Evolutionary conservation across 1,140 invertebrate species (phyloP).

Genomic region (Diachasma alloeum): DNA sequence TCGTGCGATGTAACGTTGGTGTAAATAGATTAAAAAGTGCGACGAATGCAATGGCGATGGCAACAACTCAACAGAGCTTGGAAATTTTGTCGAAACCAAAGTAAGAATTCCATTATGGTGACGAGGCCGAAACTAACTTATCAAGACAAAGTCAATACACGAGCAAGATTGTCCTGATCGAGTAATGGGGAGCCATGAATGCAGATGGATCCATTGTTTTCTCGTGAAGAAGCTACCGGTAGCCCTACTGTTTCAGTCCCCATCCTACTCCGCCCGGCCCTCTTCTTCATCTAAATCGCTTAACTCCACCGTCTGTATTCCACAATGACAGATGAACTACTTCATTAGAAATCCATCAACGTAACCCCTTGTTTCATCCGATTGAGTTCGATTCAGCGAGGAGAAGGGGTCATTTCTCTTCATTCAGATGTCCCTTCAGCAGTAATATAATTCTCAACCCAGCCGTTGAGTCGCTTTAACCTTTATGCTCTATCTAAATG

Average conservation of each 20-base stretch:
- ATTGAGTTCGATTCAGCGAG: background rate
- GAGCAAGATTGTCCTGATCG: constrained; percentile 14
- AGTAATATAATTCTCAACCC: background rate
- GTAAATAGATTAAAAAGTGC: background rate
- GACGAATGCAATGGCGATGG: background rate
- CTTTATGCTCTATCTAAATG: background rate
- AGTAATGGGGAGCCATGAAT: constrained; percentile 29
- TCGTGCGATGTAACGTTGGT: background rate
- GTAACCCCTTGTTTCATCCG: background rate
- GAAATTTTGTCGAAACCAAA: background rate
- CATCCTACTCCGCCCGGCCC: background rate
- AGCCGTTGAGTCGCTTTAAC: background rate
- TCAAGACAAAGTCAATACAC: constrained; percentile 31
- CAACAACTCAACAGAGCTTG: background rate
- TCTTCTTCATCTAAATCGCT: background rate
- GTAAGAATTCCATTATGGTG: constrained; percentile 27
- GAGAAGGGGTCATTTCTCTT: background rate
- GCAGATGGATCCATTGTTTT: constrained; percentile 36
- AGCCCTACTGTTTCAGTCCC: background rate
- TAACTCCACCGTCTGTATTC: background rate
- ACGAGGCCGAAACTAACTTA: constrained; percentile 28
- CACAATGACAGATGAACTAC: background rate
- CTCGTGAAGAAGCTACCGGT: constrained; percentile 22
- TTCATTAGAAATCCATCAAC: constrained; percentile 2
- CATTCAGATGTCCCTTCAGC: background rate